Conservation (phyloP, 2,113 vertebrate species). For the Pogonocichla stellata region DNA sequence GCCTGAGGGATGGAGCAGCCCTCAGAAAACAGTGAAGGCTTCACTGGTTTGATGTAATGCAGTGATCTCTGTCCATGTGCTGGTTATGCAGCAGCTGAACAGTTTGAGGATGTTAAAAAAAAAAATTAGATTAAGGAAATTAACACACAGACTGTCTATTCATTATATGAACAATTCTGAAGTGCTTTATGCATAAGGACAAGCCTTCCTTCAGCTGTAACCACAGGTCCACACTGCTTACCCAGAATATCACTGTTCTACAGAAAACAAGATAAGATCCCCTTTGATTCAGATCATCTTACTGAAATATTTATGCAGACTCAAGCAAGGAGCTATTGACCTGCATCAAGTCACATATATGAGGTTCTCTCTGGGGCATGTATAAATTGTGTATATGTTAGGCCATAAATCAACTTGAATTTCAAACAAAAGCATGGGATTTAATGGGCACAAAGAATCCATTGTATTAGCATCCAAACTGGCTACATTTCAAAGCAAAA, state of each 20-base stretch:
- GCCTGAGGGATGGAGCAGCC: neutral
- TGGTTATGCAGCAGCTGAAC: neutral
- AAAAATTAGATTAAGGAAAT: neutral
- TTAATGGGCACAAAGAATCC: neutral
- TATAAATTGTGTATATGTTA: neutral
- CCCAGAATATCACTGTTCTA: neutral
- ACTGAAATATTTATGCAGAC: neutral
- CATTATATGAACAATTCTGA: neutral
- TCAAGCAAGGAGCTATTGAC: neutral
- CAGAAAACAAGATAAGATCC: neutral
- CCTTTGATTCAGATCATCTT: conserved; percentile 14
- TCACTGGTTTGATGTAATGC: neutral
- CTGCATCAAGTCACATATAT: neutral
- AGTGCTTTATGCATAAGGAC: neutral
- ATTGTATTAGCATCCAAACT: neutral
- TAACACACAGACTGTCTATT: neutral
- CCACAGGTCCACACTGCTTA: neutral
- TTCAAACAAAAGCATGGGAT: neutral
- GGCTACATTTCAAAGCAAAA: neutral
- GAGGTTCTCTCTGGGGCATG: neutral
- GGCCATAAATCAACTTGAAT: conserved; percentile 19
- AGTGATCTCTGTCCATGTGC: neutral
- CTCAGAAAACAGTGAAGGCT: neutral
- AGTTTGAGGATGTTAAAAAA: neutral
- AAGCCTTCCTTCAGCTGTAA: neutral